A percentile compares a stretch with the other conserved stretches of the same genome.
These are phyloP conservation scores for Cheilosia impressa DNA, from an alignment of 2,888 invertebrate species.

Conservation along the genomic window DNA sequence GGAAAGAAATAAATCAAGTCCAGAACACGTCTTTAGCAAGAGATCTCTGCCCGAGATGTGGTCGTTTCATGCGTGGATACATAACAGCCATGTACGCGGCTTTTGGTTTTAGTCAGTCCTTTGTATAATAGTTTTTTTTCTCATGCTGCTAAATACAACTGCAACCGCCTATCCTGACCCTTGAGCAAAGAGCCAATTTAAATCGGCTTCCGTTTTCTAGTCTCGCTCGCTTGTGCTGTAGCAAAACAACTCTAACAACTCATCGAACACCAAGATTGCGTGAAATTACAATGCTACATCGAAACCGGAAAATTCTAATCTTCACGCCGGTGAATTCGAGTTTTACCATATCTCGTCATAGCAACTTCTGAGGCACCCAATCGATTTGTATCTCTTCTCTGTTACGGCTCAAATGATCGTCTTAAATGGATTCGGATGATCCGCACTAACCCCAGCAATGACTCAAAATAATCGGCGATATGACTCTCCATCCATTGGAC, in stretches of 20 bases:
- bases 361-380: slow-evolving; percentile 25
- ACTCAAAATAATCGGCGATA: slow-evolving; percentile 55
- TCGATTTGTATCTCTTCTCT: slow-evolving; percentile 43
- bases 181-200: not conserved
- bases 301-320: slow-evolving; percentile 46
- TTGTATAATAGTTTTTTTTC: too few species aligned
- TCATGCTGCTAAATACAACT: not conserved
- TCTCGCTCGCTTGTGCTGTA: not conserved
- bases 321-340: slow-evolving; percentile 34
- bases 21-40: slow-evolving; percentile 22
- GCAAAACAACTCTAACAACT: not conserved
- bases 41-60: slow-evolving; percentile 16
- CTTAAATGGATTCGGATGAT: slow-evolving; percentile 34
- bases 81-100: not conserved
- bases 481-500: slow-evolving; percentile 35
- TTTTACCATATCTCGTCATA: slow-evolving; percentile 33
- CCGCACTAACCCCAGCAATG: slow-evolving; percentile 34
- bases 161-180: not conserved
- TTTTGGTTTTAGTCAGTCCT: too few species aligned
- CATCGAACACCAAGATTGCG: slow-evolving; percentile 16
- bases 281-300: slow-evolving; percentile 34
- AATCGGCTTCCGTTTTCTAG: slow-evolving; percentile 27
- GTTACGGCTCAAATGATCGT: slow-evolving; percentile 32
- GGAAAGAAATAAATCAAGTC: slow-evolving; percentile 58
- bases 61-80: not conserved